Evolutionary conservation across 2,888 invertebrate species (phyloP), one percentile per base, ranked within the genome.

Genomic region (Apantesis nais): DNA sequence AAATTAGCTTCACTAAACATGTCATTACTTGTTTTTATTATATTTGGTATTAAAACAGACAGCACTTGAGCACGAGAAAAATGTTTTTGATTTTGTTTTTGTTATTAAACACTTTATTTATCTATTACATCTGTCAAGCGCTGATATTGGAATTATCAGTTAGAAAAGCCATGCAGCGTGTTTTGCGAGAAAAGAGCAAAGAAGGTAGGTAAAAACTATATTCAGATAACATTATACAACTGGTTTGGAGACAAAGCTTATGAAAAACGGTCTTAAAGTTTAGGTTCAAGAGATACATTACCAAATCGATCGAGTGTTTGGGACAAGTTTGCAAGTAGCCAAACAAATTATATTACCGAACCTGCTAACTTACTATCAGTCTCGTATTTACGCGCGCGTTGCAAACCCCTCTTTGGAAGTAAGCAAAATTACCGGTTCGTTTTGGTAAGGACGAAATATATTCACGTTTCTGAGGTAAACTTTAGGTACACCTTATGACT

Each of bases 341-440:
- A 79, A 79, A 83, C 77, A 86, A 86, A 86, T 86, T 82, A 82
- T 78, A 86, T 86, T 86, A 85, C 79, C 70, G 63, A 78, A 78
- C 78, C 76, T 81, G 73, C 74, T 81, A 81, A 78, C 80, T 77
- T 67, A 81, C 79, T 79, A 77, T 78, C 76, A 75, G 77, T 83
- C 80, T 78, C 77, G 74, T 68, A 76, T 66, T 77, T 79, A 80
- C 75, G 76, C 71, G 68, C 68, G 74, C 3, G 64, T 76, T 75
- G 29, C 55, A 25, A 62, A 25, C 60, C 67, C 76, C 76, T 78
- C 77, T 76, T 78, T 76, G 69, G 71, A 41, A 78, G 74, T 72
- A 81, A 83, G 84, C 78, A 76, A 65, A 79, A 82, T 85, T 85
- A 85, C 78, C 76, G 66, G 65, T 68, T 79, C 78, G 70, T 78